These are phyloP conservation scores for Corythaeola cristata DNA, from an alignment of 2,113 vertebrate genomes.

Conservation along the genomic window DNA sequence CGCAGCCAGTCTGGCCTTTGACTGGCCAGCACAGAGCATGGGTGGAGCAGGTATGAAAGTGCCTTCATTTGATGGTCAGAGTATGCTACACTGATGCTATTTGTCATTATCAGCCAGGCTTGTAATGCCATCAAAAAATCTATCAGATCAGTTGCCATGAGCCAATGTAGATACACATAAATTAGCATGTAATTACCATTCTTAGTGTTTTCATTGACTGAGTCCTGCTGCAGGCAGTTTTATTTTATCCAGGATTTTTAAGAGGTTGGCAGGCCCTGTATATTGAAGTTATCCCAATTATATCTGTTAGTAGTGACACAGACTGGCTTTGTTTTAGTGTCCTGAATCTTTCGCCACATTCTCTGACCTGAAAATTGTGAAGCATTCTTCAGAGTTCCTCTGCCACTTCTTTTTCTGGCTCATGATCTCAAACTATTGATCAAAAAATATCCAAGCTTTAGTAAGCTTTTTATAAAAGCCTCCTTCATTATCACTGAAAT, in stretches of 20 bases:
- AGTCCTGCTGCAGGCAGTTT: neutral
- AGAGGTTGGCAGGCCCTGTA: neutral
- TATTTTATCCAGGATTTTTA: neutral
- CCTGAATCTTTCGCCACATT: neutral
- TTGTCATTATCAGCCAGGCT: neutral
- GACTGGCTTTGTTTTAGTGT: neutral
- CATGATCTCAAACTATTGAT: rapidly evolving
- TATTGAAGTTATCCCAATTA: neutral
- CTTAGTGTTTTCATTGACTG: neutral
- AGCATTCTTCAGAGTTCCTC: neutral
- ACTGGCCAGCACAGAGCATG: neutral
- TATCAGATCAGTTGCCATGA: neutral
- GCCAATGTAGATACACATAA: neutral
- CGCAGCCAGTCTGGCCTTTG: neutral
- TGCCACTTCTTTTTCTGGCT: neutral
- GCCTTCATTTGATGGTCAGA: neutral
- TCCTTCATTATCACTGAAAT: neutral
- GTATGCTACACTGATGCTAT: neutral
- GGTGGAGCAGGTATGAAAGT: neutral
- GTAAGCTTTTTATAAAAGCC: neutral
- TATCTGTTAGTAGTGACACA: neutral
- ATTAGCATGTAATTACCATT: neutral
- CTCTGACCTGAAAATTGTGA: neutral
- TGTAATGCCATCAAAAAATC: neutral
- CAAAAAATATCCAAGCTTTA: neutral